Evolutionary conservation across 2,888 invertebrate genomes (phyloP).

Genomic region (Cepaea hortensis): DNA sequence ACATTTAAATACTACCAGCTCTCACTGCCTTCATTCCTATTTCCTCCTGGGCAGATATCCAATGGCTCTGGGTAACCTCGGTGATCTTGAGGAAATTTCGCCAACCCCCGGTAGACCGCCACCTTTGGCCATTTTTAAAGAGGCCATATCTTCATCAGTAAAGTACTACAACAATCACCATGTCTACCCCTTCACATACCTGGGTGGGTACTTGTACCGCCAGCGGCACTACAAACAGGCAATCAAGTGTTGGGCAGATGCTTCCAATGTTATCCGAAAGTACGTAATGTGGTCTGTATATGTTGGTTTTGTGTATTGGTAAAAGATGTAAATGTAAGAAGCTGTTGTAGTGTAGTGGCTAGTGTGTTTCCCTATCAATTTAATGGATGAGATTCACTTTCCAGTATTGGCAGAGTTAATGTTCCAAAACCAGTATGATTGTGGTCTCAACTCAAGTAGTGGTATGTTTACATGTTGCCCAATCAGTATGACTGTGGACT

Average conservation of each 20-base stretch:
- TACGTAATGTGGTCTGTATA: slow-evolving; percentile 73
- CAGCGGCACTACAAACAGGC: slow-evolving; percentile 93
- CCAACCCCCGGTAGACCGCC: slow-evolving; percentile 83
- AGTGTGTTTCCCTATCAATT: no score
- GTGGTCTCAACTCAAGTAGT: no score
- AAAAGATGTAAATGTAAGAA: no score
- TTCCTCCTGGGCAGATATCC: slow-evolving; percentile 81
- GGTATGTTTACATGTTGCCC: no score
- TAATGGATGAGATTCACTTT: no score
- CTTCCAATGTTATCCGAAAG: slow-evolving; percentile 93
- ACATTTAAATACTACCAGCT: no score
- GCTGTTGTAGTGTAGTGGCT: no score
- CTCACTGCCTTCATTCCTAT: background rate
- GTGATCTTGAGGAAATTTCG: slow-evolving; percentile 91
- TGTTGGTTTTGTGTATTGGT: background rate
- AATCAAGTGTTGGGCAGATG: slow-evolving; percentile 95
- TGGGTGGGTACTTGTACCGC: slow-evolving; percentile 93
- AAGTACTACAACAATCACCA: slow-evolving; percentile 91
- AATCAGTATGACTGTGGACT: no score
- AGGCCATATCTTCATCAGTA: slow-evolving; percentile 89
- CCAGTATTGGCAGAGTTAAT: no score
- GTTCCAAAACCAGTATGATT: no score
- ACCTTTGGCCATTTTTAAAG: slow-evolving; percentile 85
- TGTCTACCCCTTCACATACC: slow-evolving; percentile 96
- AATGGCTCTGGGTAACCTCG: slow-evolving; percentile 93